Percentiles rank a stretch among this genome's conserved stretches.
phyloP scores from a whole-genome alignment of 2,888 invertebrate species.

The Chorisops tibialis region DNA sequence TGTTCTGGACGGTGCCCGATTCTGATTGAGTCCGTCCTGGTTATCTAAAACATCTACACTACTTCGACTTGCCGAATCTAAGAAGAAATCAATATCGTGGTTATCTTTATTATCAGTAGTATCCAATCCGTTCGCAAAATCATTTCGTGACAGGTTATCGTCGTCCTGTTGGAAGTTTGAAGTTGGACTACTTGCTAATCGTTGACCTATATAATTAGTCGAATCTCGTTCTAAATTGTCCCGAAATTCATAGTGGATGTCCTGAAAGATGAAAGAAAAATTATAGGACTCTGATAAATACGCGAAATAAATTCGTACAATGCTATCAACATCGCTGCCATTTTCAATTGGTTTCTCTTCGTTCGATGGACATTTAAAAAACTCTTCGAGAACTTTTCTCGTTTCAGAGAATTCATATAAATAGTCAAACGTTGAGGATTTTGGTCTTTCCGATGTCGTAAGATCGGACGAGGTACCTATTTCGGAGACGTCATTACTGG shows the following conservation, averaged over 20 bases:
- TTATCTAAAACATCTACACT: constrained; percentile 50
- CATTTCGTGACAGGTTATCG: constrained; percentile 55
- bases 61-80: constrained; percentile 51
- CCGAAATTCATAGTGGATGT: constrained; percentile 36
- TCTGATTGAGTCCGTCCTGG: constrained; percentile 50
- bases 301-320: constrained; percentile 41
- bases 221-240: constrained; percentile 39
- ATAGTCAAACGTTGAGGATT: constrained; percentile 75
- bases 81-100: constrained; percentile 51
- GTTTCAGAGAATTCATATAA: constrained; percentile 89
- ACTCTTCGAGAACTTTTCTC: constrained; percentile 84
- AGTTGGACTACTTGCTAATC: constrained; percentile 32
- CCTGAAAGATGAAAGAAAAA: constrained; percentile 25
- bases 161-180: constrained; percentile 51
- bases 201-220: constrained; percentile 34
- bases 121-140: constrained; percentile 51
- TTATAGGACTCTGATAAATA: too few species aligned
- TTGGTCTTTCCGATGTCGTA: constrained; percentile 48
- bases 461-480: constrained; percentile 51
- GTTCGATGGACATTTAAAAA: constrained; percentile 76
- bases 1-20: constrained; percentile 64
- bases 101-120: constrained; percentile 29
- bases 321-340: constrained; percentile 51
- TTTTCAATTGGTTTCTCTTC: constrained; percentile 58
- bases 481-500: constrained; percentile 52